Percentiles rank a stretch among this genome's conserved stretches.
Conservation (phyloP, 2,113 vertebrate genomes). For the Elephas maximus region DNA sequence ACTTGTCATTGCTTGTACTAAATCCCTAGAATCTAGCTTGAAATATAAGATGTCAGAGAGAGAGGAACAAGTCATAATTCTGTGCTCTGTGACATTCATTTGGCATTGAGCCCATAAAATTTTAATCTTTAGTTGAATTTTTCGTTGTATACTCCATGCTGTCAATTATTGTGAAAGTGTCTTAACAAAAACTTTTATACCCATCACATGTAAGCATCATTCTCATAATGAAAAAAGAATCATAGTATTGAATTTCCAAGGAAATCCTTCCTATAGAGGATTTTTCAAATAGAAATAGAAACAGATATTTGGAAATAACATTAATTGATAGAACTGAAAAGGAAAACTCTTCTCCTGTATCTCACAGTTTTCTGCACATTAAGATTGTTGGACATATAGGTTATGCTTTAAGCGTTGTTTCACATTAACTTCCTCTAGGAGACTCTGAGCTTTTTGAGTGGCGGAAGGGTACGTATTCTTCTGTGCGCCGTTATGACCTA, state of each 20-base stretch:
- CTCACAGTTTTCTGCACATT: not conserved
- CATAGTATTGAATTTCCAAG: not conserved
- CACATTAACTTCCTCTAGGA: not conserved
- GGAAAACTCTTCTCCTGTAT: not conserved
- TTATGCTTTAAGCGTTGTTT: not conserved
- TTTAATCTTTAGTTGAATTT: not conserved
- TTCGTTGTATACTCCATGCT: not conserved
- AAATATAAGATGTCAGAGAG: not conserved
- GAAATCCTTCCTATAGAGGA: not conserved
- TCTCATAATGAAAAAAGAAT: not conserved
- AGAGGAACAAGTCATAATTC: too few relatives aligned
- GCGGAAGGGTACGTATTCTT: not conserved
- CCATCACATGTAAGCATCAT: not conserved
- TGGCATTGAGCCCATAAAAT: not conserved
- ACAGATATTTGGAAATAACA: not conserved
- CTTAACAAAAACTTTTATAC: not conserved
- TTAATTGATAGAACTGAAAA: not conserved
- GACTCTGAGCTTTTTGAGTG: not conserved
- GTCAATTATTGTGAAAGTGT: not conserved
- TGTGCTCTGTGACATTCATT: not conserved
- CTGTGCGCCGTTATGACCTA: not conserved
- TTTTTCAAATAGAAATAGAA: not conserved
- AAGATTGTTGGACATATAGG: not conserved
- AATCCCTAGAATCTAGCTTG: not conserved
- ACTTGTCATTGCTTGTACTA: not conserved